Evolutionary conservation across 2,113 vertebrate species (phyloP).

Genomic region (Dermatemys mawii): DNA sequence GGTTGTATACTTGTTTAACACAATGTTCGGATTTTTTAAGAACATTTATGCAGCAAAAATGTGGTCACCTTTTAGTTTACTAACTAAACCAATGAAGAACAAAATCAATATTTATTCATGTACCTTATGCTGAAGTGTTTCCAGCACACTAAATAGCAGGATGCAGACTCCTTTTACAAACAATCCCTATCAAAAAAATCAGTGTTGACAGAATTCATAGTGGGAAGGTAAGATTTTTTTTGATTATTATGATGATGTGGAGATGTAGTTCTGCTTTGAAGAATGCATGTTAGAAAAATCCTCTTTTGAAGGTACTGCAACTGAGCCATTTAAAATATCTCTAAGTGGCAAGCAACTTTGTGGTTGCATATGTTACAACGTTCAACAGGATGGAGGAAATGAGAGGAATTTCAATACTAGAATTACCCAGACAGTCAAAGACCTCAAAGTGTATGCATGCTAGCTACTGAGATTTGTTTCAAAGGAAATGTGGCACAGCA

Average conservation of each 20-base stretch:
- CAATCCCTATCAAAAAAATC: conserved; percentile 28
- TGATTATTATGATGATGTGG: rapidly evolving
- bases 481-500: background rate
- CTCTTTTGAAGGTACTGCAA: conserved; percentile 43
- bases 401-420: background rate
- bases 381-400: conserved; percentile 32
- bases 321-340: conserved; percentile 39
- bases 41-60: conserved; percentile 17
- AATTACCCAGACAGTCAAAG: background rate
- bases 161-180: conserved; percentile 36
- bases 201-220: conserved; percentile 37
- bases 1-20: background rate
- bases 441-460: background rate
- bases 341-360: background rate
- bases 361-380: background rate
- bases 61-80: background rate
- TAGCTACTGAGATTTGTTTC: background rate
- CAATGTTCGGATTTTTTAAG: conserved; percentile 29
- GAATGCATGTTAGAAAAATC: conserved; percentile 31
- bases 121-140: conserved; percentile 32
- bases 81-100: background rate
- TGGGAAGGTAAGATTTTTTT: background rate
- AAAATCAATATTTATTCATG: conserved; percentile 56
- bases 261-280: conserved; percentile 47
- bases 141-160: conserved; percentile 24